Evolutionary conservation across 2,888 invertebrate genomes (phyloP), one percentile per base, ranked within the genome.

Genomic region (Drosophila prostipennis): DNA sequence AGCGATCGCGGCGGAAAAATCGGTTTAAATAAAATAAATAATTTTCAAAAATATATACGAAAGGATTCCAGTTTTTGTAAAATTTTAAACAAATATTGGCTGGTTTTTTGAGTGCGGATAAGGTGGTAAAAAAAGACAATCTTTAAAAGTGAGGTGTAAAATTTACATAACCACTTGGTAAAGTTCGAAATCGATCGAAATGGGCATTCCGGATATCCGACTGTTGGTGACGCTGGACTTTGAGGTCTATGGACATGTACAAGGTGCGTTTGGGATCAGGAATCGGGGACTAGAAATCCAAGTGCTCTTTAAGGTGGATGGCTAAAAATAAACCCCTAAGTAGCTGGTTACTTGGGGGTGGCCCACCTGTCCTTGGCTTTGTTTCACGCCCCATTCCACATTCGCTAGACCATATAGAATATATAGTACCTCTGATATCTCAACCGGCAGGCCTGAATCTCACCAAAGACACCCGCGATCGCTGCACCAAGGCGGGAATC

Each of bases 161-260:
- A 43, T 70, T 70, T 70, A 70, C 60, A 70, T 70, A 70, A 70
- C 37, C 40, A 39, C 19, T 52, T 42, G 40, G 26, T 46, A 37
- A 32, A 55, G n/a, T 10, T 42, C 29, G 16, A 43, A 48, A 2
- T 2, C 43, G 16, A 37, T 32, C 56, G 79, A 60, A 34, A 94
- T 94, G 94, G 94, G 94, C 77, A 91, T 93, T 49, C 94, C 93
- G 74, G 94, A 94, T 74, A 92, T 93, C 70, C 94, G 94, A 84
- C 93, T 93, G 60, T 92, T 96, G 78, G 94, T 96, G 45, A 96
- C 97, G 40, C 96, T 96, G 43, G 97, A 98, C 88, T 98, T 97
- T 90, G 97, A 98, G 92, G 97, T 98, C 67, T 97, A 94, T 90
- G 98, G 98, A 61, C 95, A 96, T 92, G 97, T 98, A 39, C 97